phyloP scores from a whole-genome alignment of 2,797 vertebrate species.

The Macropodus opercularis region DNA sequence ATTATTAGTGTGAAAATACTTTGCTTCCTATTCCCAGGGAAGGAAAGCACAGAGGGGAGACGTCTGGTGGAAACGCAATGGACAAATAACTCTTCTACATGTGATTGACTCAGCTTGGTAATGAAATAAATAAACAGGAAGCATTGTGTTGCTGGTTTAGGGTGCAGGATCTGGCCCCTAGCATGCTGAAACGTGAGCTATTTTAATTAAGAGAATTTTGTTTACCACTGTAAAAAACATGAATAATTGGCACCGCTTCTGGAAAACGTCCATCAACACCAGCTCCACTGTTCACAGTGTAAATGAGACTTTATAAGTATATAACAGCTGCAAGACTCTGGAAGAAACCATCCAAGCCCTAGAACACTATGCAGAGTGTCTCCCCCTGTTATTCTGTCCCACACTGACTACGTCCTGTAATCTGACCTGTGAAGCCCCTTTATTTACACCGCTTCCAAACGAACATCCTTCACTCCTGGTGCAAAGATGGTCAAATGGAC shows the following conservation, averaged over 20 bases:
- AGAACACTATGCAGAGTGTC: neutral
- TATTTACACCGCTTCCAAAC: neutral
- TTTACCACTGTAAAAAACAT: neutral
- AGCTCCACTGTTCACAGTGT: neutral
- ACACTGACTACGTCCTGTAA: neutral
- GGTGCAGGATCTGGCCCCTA: neutral
- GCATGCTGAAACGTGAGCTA: neutral
- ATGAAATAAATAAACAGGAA: too few species aligned
- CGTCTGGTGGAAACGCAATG: slow-evolving; percentile 5
- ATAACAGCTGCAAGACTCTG: slow-evolving; percentile 5
- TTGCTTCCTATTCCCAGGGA: slow-evolving; percentile 67
- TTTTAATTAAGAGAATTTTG: neutral
- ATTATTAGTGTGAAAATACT: slow-evolving; percentile 65
- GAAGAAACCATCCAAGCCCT: neutral
- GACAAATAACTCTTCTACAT: slow-evolving; percentile 5
- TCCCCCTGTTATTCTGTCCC: neutral
- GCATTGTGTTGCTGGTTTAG: neutral
- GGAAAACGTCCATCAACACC: slow-evolving; percentile 1
- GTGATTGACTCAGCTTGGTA: too few species aligned
- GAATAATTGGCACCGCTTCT: neutral
- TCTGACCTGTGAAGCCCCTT: neutral
- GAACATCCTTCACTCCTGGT: neutral
- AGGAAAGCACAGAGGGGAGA: slow-evolving; percentile 25
- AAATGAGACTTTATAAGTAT: slow-evolving; percentile 8
- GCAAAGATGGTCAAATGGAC: neutral